Evolutionary conservation across 2,797 vertebrate species (phyloP).

Genomic region (Heterohyrax brucei): DNA sequence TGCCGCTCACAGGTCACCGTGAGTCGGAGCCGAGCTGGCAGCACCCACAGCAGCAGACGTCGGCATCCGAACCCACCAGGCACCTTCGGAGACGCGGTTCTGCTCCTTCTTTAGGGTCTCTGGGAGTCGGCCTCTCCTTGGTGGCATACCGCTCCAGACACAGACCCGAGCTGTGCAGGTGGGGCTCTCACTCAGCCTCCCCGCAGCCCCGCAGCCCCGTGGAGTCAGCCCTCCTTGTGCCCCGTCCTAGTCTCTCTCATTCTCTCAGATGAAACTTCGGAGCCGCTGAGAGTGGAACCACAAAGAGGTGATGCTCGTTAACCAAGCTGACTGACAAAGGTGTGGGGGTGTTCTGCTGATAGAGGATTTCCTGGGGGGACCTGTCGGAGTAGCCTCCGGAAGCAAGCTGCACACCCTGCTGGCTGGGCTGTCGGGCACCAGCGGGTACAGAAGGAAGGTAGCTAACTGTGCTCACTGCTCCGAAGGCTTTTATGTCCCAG

Average conservation of each 20-base stretch:
- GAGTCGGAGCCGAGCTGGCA: too few species aligned
- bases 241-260: slow-evolving; percentile 19
- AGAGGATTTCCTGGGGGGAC: slow-evolving; percentile 83
- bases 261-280: slow-evolving; percentile 90
- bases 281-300: slow-evolving; percentile 81
- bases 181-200: too few species aligned
- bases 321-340: slow-evolving; percentile 88
- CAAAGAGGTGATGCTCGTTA: slow-evolving; percentile 82
- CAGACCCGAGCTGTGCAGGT: rapidly evolving
- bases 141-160: too few species aligned
- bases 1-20: too few species aligned
- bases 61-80: too few species aligned
- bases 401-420: slow-evolving; percentile 79
- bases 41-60: too few species aligned
- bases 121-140: too few species aligned
- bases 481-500: slow-evolving; percentile 74
- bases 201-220: rapidly evolving
- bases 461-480: slow-evolving; percentile 84
- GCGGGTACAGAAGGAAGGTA: slow-evolving; percentile 75
- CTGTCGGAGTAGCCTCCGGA: slow-evolving; percentile 86
- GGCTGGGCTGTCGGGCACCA: slow-evolving; percentile 88
- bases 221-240: rapidly evolving
- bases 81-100: too few species aligned
- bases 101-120: too few species aligned
- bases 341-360: slow-evolving; percentile 84